Conservation (phyloP, 2,797 vertebrate genomes). For the Melanotaenia maccullochi region DNA sequence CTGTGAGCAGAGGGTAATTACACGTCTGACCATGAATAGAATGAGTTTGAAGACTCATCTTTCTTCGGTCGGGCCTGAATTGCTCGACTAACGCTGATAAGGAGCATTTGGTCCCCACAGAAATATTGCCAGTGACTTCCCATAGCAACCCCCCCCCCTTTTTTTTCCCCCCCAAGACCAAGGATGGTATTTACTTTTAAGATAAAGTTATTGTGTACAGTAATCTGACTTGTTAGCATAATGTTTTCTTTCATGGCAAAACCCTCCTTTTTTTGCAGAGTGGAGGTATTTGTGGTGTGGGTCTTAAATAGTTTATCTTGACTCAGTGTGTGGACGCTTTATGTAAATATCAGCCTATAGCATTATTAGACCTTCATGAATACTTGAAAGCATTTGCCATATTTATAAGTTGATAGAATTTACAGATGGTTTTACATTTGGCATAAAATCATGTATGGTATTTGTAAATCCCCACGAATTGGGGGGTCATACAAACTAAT, state of each 20-base stretch:
- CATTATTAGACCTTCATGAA: constrained; percentile 83
- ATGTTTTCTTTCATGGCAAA: constrained; percentile 83
- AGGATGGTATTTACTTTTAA: constrained; percentile 88
- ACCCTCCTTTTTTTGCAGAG: constrained; percentile 75
- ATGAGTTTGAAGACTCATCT: constrained; percentile 94
- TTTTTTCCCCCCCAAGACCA: constrained; percentile 58
- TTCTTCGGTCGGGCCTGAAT: constrained; percentile 91
- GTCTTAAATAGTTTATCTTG: constrained; percentile 86
- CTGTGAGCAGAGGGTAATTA: constrained; percentile 98
- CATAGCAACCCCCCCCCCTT: constrained; percentile 50
- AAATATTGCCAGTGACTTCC: constrained; percentile 84
- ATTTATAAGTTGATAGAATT: constrained; percentile 85
- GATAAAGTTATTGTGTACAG: constrained; percentile 90
- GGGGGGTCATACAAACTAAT: constrained; percentile 81
- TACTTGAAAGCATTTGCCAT: constrained; percentile 77
- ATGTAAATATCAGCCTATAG: constrained; percentile 86
- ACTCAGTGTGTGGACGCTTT: constrained; percentile 77
- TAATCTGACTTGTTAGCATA: constrained; percentile 91
- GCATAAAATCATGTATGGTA: constrained; percentile 74
- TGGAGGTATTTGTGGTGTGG: constrained; percentile 80
- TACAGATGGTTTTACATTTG: constrained; percentile 77
- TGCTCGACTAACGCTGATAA: constrained; percentile 91
- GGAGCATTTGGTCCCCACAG: constrained; percentile 78
- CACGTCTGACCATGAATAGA: constrained; percentile 97
- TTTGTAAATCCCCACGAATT: constrained; percentile 79